Conservation (phyloP, 2,888 invertebrate species). For the Tetranychus piercei region DNA sequence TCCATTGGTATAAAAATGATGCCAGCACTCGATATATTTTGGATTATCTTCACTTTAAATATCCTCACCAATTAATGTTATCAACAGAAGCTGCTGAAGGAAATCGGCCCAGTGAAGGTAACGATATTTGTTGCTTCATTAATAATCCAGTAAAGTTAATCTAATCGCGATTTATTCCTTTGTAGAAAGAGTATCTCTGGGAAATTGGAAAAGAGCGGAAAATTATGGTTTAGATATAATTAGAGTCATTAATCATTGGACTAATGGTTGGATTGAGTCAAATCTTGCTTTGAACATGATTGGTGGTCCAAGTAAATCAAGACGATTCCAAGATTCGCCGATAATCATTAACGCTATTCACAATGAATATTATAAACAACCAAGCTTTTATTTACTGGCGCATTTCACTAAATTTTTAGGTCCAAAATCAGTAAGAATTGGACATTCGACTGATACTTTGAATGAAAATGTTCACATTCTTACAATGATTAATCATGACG, state of each 20-base stretch:
- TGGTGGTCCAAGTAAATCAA: slow-evolving; percentile 40
- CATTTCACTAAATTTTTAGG: slow-evolving; percentile 36
- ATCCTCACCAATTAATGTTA: background rate
- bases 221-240: slow-evolving; percentile 37
- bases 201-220: slow-evolving; percentile 56
- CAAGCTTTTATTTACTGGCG: slow-evolving; percentile 40
- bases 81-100: slow-evolving; percentile 43
- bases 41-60: background rate
- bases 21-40: background rate
- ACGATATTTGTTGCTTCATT: slow-evolving; percentile 35
- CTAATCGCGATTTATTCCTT: background rate
- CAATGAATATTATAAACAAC: slow-evolving; percentile 40
- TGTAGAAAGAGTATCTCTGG: slow-evolving; percentile 20
- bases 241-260: slow-evolving; percentile 38
- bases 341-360: slow-evolving; percentile 36
- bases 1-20: slow-evolving; percentile 66
- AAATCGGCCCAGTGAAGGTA: slow-evolving; percentile 61
- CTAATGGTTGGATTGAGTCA: slow-evolving; percentile 41
- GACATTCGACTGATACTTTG: background rate
- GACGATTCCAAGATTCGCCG: slow-evolving; percentile 39
- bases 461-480: background rate
- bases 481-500: background rate
- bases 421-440: slow-evolving; percentile 25
- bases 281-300: slow-evolving; percentile 37
- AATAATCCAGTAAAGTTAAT: slow-evolving; percentile 31